A percentile compares a stretch with the other conserved stretches of the same genome.
These are phyloP conservation scores for Drosophila novamexicana DNA, from an alignment of 1,140 invertebrate genomes.

Conservation along the genomic window DNA sequence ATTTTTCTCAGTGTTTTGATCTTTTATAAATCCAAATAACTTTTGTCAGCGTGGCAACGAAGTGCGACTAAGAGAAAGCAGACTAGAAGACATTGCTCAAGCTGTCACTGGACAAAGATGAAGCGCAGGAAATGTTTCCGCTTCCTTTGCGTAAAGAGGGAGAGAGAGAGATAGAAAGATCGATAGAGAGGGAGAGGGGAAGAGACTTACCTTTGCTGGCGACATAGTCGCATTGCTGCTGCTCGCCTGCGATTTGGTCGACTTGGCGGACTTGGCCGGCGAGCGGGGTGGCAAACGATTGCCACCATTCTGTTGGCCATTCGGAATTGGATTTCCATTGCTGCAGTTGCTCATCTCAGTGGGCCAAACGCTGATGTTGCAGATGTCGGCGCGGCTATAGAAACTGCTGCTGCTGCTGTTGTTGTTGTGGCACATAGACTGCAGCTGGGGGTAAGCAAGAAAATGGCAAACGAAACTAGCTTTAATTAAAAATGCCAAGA, in stretches of 20 bases:
- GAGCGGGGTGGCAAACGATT: conserved; percentile 71
- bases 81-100: conserved; percentile 20
- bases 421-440: conserved; percentile 16
- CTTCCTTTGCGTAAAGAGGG: conserved; percentile 19
- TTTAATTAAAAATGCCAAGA: conserved; percentile 44
- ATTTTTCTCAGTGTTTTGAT: conserved; percentile 9
- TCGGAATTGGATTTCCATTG: conserved; percentile 24
- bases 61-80: conserved; percentile 25
- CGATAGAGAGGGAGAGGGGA: background rate
- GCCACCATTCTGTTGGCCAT: conserved; percentile 42
- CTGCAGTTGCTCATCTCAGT: conserved; percentile 35
- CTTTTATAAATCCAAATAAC: conserved; percentile 27
- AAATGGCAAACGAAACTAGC: conserved; percentile 19
- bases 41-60: conserved; percentile 33
- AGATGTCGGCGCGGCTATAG: conserved; percentile 73
- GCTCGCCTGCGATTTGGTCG: conserved; percentile 64
- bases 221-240: conserved; percentile 78
- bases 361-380: conserved; percentile 69
- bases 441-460: conserved; percentile 19
- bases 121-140: conserved; percentile 36
- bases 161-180: too few relatives aligned
- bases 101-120: background rate
- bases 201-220: conserved; percentile 68
- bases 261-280: conserved; percentile 68
- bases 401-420: conserved; percentile 42